Evolutionary conservation across 2,888 invertebrate species (phyloP), one percentile per base, ranked within the genome.

Genomic region (Podabrus alpinus): DNA sequence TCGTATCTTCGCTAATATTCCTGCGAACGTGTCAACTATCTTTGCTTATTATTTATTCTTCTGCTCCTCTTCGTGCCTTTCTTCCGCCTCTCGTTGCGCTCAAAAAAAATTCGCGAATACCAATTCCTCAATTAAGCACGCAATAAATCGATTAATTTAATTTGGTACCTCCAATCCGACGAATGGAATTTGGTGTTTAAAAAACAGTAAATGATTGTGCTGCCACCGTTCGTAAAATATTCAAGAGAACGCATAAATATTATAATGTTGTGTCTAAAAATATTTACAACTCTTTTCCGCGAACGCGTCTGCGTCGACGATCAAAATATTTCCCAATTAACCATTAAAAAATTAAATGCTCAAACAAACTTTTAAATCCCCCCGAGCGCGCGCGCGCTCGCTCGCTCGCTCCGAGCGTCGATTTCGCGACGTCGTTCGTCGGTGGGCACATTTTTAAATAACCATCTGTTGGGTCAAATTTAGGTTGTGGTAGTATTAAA

Each of bases 221-320:
- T 90, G 92, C 92, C 88, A 88, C 90, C 92, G 89, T 86, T 86
- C 85, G 87, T 89, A 85, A 90, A 89, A 88, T 88, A 90, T 88
- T 90, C 88, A 87, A 88, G 87, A 76, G 78, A 81, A 83, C 83
- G 83, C 79, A 76, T 77, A 85, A 85, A 84, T 86, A 85, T 84
- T 85, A 83, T 84, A 83, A 84, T 85, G 84, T 78, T 84, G 82
- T 83, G 83, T 84, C 86, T 85, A 85, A 85, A 86, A 85, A 85
- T 86, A 85, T 86, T 86, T 85, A 85, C 84, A 84, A 83, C 82
- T 81, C 45, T 45, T 84, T 85, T 84, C 84, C 81, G 81, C 83
- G 84, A 84, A 85, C 80, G 81, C 81, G 78, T 79, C 80, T 84
- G 82, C 84, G 84, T 84, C 84, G 84, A 76, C 79, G 80, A 78